Evolutionary conservation across 2,113 vertebrate species (phyloP).

Genomic region (Neolamprologus toae): DNA sequence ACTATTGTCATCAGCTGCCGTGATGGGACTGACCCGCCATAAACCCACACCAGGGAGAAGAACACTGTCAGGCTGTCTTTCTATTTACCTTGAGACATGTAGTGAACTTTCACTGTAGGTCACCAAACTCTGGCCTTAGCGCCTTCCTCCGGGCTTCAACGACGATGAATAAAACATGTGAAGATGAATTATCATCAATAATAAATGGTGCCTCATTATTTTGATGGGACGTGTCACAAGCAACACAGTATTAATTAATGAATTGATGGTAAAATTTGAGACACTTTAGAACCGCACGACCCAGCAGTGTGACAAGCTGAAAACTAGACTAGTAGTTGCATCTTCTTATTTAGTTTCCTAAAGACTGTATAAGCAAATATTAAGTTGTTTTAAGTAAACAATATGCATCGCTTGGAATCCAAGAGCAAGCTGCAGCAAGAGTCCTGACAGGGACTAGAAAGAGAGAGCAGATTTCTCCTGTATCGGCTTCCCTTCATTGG

Average conservation of each 20-base stretch:
- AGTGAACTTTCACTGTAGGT: slow-evolving; percentile 21
- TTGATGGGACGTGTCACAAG: slow-evolving; percentile 22
- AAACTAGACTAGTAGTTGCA: background rate
- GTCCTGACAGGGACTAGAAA: too few species aligned
- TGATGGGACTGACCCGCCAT: slow-evolving; percentile 20
- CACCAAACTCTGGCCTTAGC: slow-evolving; percentile 12
- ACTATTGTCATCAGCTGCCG: background rate
- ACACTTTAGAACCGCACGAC: background rate
- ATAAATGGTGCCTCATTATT: slow-evolving; percentile 46
- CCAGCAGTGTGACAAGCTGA: background rate
- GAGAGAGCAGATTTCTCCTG: too few species aligned
- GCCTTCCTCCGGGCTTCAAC: background rate
- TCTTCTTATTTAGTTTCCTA: background rate
- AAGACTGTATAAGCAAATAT: background rate
- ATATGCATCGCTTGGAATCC: rapidly evolving
- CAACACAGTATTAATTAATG: slow-evolving; percentile 24
- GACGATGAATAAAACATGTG: slow-evolving; percentile 45
- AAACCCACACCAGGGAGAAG: slow-evolving; percentile 5
- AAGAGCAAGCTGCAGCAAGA: background rate
- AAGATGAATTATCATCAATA: slow-evolving; percentile 34
- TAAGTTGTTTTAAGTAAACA: background rate
- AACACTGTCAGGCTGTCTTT: background rate
- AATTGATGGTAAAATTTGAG: background rate
- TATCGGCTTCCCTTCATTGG: too few species aligned
- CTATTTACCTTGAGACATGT: background rate